Evolutionary conservation across 2,113 vertebrate genomes (phyloP), one percentile per base, ranked within the genome.

Genomic region (Pomatostomus ruficeps): DNA sequence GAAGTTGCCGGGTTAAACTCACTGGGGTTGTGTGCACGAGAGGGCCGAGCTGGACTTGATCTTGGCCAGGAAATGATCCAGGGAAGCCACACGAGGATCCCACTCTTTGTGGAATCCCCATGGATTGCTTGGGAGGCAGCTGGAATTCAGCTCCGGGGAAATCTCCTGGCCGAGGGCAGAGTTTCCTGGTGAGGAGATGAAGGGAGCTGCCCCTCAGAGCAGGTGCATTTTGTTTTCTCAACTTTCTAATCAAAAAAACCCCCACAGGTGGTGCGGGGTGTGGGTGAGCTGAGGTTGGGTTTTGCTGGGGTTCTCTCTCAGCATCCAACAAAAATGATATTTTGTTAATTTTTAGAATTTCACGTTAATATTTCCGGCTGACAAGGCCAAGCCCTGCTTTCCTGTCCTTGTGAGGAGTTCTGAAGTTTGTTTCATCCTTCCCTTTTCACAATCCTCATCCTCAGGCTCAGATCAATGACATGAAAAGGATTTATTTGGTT

Each of bases 1-100:
- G 31, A 57, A 43, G 7, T 4, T 71, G 22, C 31, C 8, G 1
- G 2, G 29, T n/a, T 40, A 40, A 67, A 65, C 22, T 79, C 1
- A 1, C 29, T 14, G 0, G 26, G 31, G 24, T 13, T 1, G 2
- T 42, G 43, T 3, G 4, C 9, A 1, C 23, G 40, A 45, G 45
- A 28, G 48, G 19, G 33, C n/a, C 35, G 8, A 75, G 65, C 8
- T 52, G 33, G 10, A 9, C 55, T 55, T 65, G 57, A 14, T 15
- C 10, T 6, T 59, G 79, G 23, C 8, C 21, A 80, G 16, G 40
- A 13, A 52, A 43, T 54, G 9, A n/a, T 13, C 15, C 16, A 58
- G 63, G 42, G 48, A 52, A 82, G 58, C 25, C 26, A 22, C 8
- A 10, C 33, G 46, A 42, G 6, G 7, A 24, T 67, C 45, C 35